A percentile compares a stretch with the other conserved stretches of the same genome.
phyloP scores from a whole-genome alignment of 1,140 invertebrate species.

The Galleria mellonella region DNA sequence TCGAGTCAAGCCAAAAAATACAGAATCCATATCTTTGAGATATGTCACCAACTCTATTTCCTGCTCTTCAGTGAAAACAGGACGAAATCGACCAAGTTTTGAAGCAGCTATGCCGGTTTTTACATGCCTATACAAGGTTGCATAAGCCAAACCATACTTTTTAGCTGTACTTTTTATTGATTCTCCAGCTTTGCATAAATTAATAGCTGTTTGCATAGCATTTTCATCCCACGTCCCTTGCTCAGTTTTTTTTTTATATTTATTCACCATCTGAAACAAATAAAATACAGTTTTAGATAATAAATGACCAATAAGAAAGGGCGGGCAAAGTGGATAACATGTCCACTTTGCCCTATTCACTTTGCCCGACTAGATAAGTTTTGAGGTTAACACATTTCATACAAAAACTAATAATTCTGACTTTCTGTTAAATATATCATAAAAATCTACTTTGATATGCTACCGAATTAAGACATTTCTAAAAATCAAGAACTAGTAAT shows the following conservation, averaged over 20 bases:
- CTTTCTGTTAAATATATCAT: too few species aligned
- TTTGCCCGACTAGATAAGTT: too few species aligned
- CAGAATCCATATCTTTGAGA: slow-evolving; percentile 29
- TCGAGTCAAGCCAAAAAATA: slow-evolving; percentile 33
- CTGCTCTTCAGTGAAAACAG: slow-evolving; percentile 27
- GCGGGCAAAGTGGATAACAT: too few species aligned
- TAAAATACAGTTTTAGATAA: too few species aligned
- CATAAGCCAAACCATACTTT: slow-evolving; percentile 31
- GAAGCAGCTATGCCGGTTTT: slow-evolving; percentile 26
- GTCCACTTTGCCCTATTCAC: too few species aligned
- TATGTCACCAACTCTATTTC: slow-evolving; percentile 26
- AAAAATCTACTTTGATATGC: too few species aligned
- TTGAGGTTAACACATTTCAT: too few species aligned
- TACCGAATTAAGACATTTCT: slow-evolving; percentile 20
- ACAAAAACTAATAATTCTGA: too few species aligned
- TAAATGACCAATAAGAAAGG: too few species aligned
- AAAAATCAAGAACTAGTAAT: slow-evolving; percentile 24
- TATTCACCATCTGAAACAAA: too few species aligned
- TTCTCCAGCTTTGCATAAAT: slow-evolving; percentile 28
- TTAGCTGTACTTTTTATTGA: slow-evolving; percentile 32
- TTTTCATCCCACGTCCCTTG: slow-evolving; percentile 21
- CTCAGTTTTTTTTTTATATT: slow-evolving; percentile 21
- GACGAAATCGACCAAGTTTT: slow-evolving; percentile 23
- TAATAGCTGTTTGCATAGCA: slow-evolving; percentile 24
- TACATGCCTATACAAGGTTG: slow-evolving; percentile 27